Evolutionary conservation across 2,888 invertebrate genomes (phyloP).

Genomic region (Sinelater perroti): DNA sequence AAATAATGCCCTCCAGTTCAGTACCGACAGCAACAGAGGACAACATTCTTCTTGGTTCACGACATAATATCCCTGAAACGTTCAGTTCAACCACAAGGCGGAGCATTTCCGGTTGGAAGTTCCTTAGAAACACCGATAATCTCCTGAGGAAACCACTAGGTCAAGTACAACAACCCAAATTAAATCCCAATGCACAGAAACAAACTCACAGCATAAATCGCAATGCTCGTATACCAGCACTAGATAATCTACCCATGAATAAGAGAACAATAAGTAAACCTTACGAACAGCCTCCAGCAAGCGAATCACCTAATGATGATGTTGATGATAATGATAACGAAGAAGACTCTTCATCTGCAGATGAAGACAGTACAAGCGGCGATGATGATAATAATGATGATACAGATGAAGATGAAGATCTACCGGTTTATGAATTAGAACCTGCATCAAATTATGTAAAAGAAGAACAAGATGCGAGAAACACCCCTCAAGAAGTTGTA

Average conservation of each 20-base stretch:
- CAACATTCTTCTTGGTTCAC: background rate
- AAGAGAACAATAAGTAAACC: too few relatives aligned
- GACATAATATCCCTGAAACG: background rate
- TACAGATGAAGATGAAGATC: background rate
- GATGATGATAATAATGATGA: background rate
- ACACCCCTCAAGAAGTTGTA: background rate
- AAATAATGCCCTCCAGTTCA: background rate
- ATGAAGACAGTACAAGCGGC: background rate
- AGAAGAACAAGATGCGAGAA: background rate
- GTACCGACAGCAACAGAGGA: background rate
- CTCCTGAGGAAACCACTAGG: too few relatives aligned
- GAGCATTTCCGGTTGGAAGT: conserved; percentile 2
- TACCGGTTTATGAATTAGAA: background rate
- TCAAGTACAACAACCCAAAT: too few relatives aligned
- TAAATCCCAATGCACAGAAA: too few relatives aligned
- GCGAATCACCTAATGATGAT: too few relatives aligned
- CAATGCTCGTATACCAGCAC: too few relatives aligned
- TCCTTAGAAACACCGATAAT: background rate
- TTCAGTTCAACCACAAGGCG: conserved; percentile 6
- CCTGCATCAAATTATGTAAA: background rate
- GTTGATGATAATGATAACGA: background rate
- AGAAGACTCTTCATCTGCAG: background rate
- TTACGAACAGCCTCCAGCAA: too few relatives aligned
- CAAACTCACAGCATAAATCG: too few relatives aligned
- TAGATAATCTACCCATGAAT: background rate